Base-by-base conservation (phyloP, 2,797 vertebrate species). In the Champsocephalus gunnari region DNA sequence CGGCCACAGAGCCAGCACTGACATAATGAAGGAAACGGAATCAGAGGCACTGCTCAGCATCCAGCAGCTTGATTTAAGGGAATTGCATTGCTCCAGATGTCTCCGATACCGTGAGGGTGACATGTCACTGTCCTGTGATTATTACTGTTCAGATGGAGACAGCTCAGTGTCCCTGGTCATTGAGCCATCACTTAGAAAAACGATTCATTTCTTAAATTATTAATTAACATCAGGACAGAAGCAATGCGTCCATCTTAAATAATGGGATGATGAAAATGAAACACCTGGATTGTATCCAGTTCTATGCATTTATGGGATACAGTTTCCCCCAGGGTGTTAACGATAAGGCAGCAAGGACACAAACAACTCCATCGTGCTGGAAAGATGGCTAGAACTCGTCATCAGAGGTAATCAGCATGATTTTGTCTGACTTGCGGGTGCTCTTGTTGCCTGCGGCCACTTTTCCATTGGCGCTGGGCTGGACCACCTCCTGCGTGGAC, bases 371-470 rank as follows among this genome's bases (percentile, higher is more conserved):
- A 71, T 85, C 38, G 34, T 47, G 66, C 55, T 77, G 71, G 79
- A 53, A 66, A 57, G 44, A 57, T 6, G 54, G 73, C 93, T 98
- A 99, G 43, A 96, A 93, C 53, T 99, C 98, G 11, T 99, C 97
- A 0, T 98, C 98, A 0, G 95, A 96, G 53, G 94, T 89, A 70
- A 99, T 98, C 77, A 99, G 90, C 95, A 97, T 96, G 77, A 96
- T 93, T 85, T 99, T 99, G 90, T 99, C 98, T 2, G 96, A 91
- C 77, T 95, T 97, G 79, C 89, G 94, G 66, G 90, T 91, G 87
- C 82, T 95, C 82, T 89, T 96, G 77, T 51, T 71, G 81, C 84
- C 54, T 0, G 85, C 64, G n/a, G 58, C 68, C 12, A 59, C 16
- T 0, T 94, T 95, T 21, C 94, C 95, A 0, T 96, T 96, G 10